phyloP scores from a whole-genome alignment of 2,797 vertebrate species.

The Liparis tanakae region DNA sequence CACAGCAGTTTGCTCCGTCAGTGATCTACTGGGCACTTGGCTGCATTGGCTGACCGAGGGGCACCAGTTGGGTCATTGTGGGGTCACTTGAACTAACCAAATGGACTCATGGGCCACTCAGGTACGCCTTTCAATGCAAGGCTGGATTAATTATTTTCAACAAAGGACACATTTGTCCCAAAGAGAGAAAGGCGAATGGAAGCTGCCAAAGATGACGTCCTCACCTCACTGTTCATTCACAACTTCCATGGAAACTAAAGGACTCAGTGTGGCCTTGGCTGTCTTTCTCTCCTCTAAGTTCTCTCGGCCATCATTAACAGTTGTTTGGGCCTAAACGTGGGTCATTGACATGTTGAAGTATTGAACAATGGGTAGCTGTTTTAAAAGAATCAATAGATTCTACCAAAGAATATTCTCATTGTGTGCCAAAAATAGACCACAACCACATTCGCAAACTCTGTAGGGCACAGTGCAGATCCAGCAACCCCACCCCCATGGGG shows the following conservation, averaged over 20 bases:
- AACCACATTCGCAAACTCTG: slow-evolving; percentile 23
- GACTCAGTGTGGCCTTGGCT: slow-evolving; percentile 6
- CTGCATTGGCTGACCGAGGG: not conserved
- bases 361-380: slow-evolving; percentile 47
- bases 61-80: not conserved
- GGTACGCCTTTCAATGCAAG: not conserved
- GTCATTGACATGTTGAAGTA: slow-evolving; percentile 46
- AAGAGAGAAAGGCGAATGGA: not conserved
- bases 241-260: slow-evolving; percentile 33
- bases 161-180: not conserved
- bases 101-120: not conserved
- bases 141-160: not conserved
- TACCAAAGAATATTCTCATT: slow-evolving; percentile 32
- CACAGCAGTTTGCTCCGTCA: not conserved
- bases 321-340: slow-evolving; percentile 24
- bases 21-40: not conserved
- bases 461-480: slow-evolving; percentile 40
- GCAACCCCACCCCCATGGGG: slow-evolving; percentile 16
- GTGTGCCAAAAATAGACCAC: slow-evolving; percentile 57
- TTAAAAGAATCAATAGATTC: slow-evolving; percentile 60
- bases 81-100: slow-evolving; percentile 1
- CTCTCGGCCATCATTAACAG: slow-evolving; percentile 8
- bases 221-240: slow-evolving; percentile 8
- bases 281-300: slow-evolving; percentile 14
- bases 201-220: not conserved